Evolutionary conservation across 2,888 invertebrate genomes (phyloP).

Genomic region (Cylindroiulus punctatus): DNA sequence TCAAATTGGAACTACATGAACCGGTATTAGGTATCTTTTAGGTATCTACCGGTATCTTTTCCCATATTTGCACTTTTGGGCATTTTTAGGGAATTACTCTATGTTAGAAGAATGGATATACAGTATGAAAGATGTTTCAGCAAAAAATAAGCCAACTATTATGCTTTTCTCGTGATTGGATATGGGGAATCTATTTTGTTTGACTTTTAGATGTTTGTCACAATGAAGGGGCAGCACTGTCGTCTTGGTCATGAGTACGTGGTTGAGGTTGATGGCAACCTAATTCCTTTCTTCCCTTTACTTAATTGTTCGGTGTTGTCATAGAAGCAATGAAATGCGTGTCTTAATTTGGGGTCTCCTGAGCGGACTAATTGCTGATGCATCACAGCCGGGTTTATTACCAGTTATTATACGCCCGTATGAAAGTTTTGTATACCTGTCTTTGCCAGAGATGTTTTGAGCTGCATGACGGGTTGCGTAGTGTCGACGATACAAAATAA

Average conservation of each 20-base stretch:
- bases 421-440: no score
- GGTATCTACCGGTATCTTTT: no score
- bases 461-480: not conserved
- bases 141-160: no score
- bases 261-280: not conserved
- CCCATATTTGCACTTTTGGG: no score
- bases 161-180: no score
- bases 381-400: not conserved
- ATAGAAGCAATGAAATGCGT: not conserved
- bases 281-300: not conserved
- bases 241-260: not conserved
- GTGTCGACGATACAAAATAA: not conserved
- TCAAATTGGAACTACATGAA: no score
- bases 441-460: not conserved
- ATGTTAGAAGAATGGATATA: no score
- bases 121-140: no score
- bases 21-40: no score
- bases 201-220: not conserved
- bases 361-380: not conserved
- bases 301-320: not conserved
- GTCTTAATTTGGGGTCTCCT: slow-evolving; percentile 20
- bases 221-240: not conserved
- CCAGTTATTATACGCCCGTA: not conserved
- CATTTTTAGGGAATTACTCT: no score
- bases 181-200: no score